These are phyloP conservation scores for Mnemiopsis leidyi DNA, from an alignment of 37 sponge, comb jelly and placozoan species.

Conservation along the genomic window DNA sequence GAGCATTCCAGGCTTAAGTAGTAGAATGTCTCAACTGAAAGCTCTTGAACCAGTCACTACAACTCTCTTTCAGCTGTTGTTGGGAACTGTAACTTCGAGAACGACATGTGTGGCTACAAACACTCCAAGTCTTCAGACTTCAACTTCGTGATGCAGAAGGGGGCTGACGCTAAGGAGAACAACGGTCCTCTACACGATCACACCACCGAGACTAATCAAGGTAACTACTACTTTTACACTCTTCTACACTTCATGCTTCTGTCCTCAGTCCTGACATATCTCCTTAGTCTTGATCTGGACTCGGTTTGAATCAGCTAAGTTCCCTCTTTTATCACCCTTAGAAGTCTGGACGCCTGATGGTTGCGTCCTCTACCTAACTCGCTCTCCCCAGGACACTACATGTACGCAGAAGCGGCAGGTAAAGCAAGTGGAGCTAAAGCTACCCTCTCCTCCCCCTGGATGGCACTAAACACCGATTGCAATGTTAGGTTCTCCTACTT, in stretches of 20 bases:
- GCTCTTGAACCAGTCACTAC: too few species aligned
- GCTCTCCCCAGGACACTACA: constrained; percentile 16
- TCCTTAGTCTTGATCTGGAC: too few species aligned
- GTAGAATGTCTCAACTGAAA: too few species aligned
- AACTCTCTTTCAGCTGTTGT: background rate
- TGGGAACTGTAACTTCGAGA: constrained; percentile 62
- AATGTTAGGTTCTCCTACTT: constrained; percentile 43
- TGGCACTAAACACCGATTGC: constrained; percentile 18
- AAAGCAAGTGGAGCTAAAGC: constrained; percentile 40
- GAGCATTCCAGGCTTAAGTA: too few species aligned
- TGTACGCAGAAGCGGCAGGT: constrained; percentile 59
- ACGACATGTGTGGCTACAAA: constrained; percentile 25
- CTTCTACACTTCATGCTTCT: too few species aligned
- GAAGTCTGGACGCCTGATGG: too few species aligned
- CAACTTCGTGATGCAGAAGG: constrained; percentile 62
- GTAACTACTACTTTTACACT: too few species aligned
- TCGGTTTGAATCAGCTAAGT: too few species aligned
- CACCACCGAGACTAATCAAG: constrained; percentile 61
- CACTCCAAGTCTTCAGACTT: constrained; percentile 44
- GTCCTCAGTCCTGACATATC: too few species aligned
- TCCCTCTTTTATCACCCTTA: too few species aligned
- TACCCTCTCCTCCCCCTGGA: constrained; percentile 52
- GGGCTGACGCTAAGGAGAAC: constrained; percentile 50
- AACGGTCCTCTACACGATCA: constrained; percentile 58
- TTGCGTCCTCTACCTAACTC: too few species aligned